Base-by-base conservation (phyloP, 2,888 invertebrate species). In the Nomada flava region DNA sequence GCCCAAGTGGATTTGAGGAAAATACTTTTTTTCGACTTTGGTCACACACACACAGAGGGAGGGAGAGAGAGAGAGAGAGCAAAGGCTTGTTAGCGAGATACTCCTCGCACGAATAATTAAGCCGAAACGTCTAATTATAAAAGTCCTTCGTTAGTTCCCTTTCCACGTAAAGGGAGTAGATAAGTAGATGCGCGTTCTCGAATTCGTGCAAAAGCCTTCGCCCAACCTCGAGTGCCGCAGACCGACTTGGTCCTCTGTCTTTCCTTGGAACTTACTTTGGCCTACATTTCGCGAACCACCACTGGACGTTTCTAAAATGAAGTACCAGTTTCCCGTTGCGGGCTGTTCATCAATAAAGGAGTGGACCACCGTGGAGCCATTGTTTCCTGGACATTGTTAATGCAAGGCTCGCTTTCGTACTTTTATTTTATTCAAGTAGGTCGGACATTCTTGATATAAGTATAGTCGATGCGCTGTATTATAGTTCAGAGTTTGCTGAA, bases 91-190 rank as follows among this genome's bases (percentile, higher is more conserved):
- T 90, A 90, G 87, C 84, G 26, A 57, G 80, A 72, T 86, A 88
- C 86, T 86, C 85, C 85, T 84, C 79, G 85, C 85, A 81, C 84
- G 74, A 84, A 88, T 89, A 91, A 91, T 91, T 91, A 88, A 90
- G 85, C 85, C 85, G 84, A 91, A 90, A 90, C 88, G 90, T 90
- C 89, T 90, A 90, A 91, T 91, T 91, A 90, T 89, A 89, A 86
- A 89, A 89, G 90, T 89, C 90, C 88, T 90, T 90, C 89, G 87
- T 91, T 90, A 90, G 89, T 87, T 86, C 84, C 72, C 86, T 71
- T 85, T 82, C 84, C 88, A 85, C 87, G 86, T 86, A 87, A 83
- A 86, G 76, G 76, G 79, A 85, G 81, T 76, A 59, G 69, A 71
- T 72, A 84, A 82, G 73, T 79, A 71, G 70, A 76, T 78, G 72